Conservation (phyloP, 2,113 vertebrate genomes). For the Pseudolaguvia tuberculata region DNA sequence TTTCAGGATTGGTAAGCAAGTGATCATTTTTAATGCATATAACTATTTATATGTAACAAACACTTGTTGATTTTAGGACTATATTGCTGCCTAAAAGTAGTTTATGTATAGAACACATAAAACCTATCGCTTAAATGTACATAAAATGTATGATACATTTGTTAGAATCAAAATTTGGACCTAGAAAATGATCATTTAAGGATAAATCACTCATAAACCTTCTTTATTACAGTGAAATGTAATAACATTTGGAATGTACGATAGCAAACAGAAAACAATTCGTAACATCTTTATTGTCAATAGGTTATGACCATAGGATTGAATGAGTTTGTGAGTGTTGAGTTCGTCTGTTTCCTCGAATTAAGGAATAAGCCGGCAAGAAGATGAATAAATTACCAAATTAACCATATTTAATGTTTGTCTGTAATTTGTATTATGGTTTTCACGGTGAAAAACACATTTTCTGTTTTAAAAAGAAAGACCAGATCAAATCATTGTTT, state of each 20-base stretch:
- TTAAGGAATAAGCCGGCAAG: too few relatives aligned
- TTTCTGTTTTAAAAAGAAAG: too few relatives aligned
- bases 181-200: not conserved
- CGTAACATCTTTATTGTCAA: not conserved
- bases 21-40: not conserved
- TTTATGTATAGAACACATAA: too few relatives aligned
- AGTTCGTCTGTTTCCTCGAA: too few relatives aligned
- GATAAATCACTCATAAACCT: not conserved
- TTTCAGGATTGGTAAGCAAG: not conserved
- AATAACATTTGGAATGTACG: not conserved
- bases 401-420: too few relatives aligned
- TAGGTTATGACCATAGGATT: not conserved
- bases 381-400: too few relatives aligned
- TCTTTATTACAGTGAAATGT: not conserved
- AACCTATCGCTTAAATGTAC: too few relatives aligned
- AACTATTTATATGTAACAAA: not conserved
- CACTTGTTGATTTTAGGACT: not conserved
- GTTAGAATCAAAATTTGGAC: not conserved
- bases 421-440: too few relatives aligned
- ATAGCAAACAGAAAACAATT: not conserved
- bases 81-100: too few relatives aligned
- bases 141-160: not conserved
- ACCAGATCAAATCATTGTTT: too few relatives aligned
- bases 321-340: too few relatives aligned
- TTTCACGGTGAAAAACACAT: too few relatives aligned